A percentile compares a stretch with the other conserved stretches of the same genome.
Evolutionary conservation across 2,888 invertebrate genomes (phyloP).

Genomic region (Labia minor): DNA sequence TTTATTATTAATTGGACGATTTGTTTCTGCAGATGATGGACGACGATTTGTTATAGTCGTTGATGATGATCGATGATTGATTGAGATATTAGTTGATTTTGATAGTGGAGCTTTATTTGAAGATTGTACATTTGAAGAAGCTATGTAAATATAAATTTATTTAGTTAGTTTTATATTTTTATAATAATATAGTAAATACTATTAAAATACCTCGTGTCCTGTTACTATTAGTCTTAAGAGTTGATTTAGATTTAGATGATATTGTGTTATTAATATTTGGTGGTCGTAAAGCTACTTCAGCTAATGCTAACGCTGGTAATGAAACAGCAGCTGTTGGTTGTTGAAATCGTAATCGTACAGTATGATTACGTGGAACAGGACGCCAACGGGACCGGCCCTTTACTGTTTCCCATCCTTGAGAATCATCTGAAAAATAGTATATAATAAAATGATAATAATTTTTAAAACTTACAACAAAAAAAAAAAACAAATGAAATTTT

Average conservation of each 20-base stretch:
- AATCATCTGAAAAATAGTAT: conserved; percentile 31
- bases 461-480: neutral
- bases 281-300: conserved; percentile 28
- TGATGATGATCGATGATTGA: too few species aligned
- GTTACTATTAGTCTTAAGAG: neutral
- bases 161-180: too few species aligned
- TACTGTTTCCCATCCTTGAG: conserved; percentile 78
- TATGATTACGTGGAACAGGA: neutral
- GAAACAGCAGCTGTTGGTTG: conserved; percentile 76
- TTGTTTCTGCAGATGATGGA: too few species aligned
- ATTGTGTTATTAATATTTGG: neutral
- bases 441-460: conserved; percentile 3
- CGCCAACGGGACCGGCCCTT: conserved; percentile 53
- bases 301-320: conserved; percentile 54
- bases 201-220: too few species aligned
- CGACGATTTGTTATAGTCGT: too few species aligned
- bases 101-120: too few species aligned
- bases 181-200: too few species aligned
- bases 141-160: too few species aligned
- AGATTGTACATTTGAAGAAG: too few species aligned
- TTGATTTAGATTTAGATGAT: neutral
- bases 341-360: conserved; percentile 52
- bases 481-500: too few species aligned
- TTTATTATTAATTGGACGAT: too few species aligned
- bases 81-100: too few species aligned